Conservation (phyloP, 1,140 invertebrate genomes). For the Lanistes nyassanus region DNA sequence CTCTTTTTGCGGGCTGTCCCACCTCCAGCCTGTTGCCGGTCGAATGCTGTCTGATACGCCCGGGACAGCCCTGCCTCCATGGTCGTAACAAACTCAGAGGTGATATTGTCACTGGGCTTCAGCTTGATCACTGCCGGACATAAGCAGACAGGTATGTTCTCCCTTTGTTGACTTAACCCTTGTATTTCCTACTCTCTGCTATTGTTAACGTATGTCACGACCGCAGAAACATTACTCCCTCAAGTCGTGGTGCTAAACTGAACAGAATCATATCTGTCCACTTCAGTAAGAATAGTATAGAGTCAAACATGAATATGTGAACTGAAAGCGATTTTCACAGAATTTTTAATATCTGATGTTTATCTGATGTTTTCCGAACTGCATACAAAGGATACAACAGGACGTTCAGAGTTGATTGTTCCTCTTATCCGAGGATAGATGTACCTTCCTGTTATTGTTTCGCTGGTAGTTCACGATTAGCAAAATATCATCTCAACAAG, state of each 20-base stretch:
- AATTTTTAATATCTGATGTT: too few species aligned
- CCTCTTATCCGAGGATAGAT: neutral
- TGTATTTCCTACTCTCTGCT: neutral
- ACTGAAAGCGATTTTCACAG: neutral
- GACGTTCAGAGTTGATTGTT: too few species aligned
- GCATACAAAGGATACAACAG: too few species aligned
- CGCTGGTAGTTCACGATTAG: too few species aligned
- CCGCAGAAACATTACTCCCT: neutral
- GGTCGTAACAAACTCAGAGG: neutral
- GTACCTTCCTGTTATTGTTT: neutral
- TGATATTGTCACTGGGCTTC: neutral
- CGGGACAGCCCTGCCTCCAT: slow-evolving; percentile 13
- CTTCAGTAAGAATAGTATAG: neutral
- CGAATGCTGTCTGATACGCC: slow-evolving; percentile 16
- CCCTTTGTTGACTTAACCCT: too few species aligned
- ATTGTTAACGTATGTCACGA: neutral
- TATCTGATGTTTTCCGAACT: too few species aligned
- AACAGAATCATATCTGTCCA: neutral
- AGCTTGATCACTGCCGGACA: slow-evolving; percentile 4
- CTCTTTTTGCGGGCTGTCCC: slow-evolving; percentile 7
- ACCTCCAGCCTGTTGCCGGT: slow-evolving; percentile 16
- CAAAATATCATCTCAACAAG: too few species aligned
- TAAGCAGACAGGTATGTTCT: neutral
- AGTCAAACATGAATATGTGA: neutral
- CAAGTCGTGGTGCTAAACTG: neutral